phyloP scores from a whole-genome alignment of 2,113 vertebrate species.

The Mormoops blainvillei region DNA sequence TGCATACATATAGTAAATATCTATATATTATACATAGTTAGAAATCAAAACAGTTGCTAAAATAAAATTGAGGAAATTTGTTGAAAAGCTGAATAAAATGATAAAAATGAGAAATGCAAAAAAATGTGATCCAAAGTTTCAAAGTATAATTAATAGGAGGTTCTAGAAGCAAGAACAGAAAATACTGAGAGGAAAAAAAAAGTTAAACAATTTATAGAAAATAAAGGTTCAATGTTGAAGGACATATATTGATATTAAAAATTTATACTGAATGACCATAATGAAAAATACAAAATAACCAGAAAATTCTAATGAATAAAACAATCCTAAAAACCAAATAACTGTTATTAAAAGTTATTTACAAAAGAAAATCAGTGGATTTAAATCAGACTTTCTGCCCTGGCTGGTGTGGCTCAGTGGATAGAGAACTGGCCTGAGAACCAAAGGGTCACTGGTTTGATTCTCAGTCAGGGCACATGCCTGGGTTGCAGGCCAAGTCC shows the following conservation, averaged over 20 bases:
- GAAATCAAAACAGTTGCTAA: not conserved
- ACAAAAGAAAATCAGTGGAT: not conserved
- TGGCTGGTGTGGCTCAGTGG: no score
- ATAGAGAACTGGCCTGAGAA: no score
- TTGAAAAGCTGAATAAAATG: not conserved
- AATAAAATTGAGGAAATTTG: not conserved
- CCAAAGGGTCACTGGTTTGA: no score
- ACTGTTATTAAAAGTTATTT: not conserved
- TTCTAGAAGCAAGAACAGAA: not conserved
- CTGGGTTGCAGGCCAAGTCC: no score
- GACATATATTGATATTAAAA: not conserved
- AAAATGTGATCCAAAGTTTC: not conserved
- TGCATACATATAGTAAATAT: not conserved
- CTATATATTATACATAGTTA: no score
- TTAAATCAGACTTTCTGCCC: not conserved
- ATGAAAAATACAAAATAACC: not conserved
- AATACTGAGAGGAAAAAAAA: not conserved
- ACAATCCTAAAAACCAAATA: not conserved
- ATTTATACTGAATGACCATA: not conserved
- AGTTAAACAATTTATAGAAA: not conserved
- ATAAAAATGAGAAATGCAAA: not conserved
- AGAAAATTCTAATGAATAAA: not conserved
- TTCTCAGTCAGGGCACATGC: no score
- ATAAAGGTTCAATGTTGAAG: not conserved
- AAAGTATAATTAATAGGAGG: not conserved